Conservation (phyloP, 2,797 vertebrate genomes). For the Phylloscopus collybita region DNA sequence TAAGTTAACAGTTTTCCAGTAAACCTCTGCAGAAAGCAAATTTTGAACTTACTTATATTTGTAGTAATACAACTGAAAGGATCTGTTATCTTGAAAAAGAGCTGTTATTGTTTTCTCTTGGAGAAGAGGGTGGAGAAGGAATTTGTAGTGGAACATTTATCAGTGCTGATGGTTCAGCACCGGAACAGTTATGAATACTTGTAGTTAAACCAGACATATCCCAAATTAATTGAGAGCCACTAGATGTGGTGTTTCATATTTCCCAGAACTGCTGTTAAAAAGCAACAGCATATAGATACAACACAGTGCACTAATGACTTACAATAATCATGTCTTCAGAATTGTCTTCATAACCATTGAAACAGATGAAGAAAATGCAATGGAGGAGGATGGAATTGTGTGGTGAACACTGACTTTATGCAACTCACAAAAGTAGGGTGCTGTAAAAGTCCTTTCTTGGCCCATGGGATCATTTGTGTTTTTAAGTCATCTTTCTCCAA, state of each 20-base stretch:
- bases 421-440: background rate
- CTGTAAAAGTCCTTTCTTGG: background rate
- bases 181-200: background rate
- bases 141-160: background rate
- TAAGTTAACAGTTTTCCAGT: background rate
- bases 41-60: background rate
- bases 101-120: background rate
- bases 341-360: background rate
- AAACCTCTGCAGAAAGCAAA: background rate
- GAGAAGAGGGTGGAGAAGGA: background rate
- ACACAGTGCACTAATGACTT: background rate
- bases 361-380: background rate
- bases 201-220: background rate
- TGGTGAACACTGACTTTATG: background rate
- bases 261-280: background rate
- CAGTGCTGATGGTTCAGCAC: background rate
- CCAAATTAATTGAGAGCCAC: background rate
- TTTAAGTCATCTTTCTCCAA: background rate
- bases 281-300: background rate
- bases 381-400: background rate
- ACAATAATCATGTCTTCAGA: background rate
- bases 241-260: background rate
- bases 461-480: background rate
- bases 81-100: background rate
- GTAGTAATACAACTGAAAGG: background rate